A percentile compares a stretch with the other conserved stretches of the same genome.
Conservation (phyloP, 2,888 invertebrate genomes). For the Polyommatus icarus region DNA sequence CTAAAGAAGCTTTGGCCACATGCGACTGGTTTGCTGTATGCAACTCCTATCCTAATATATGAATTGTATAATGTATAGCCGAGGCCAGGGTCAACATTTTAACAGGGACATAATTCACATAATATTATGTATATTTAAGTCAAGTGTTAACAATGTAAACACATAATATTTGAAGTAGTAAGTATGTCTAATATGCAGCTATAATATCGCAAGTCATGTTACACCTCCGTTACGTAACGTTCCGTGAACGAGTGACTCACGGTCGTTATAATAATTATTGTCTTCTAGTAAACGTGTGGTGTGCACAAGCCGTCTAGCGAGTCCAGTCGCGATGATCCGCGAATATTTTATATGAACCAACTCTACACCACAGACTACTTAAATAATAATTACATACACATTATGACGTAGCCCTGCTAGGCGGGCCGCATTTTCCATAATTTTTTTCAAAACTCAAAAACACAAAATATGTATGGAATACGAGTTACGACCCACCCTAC, state of each 20-base stretch:
- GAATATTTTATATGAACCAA: too few relatives aligned
- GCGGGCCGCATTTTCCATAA: not conserved
- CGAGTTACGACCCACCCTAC: too few relatives aligned
- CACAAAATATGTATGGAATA: too few relatives aligned
- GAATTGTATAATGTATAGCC: too few relatives aligned
- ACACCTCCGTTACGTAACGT: conserved; percentile 13
- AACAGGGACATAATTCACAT: too few relatives aligned
- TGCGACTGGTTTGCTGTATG: too few relatives aligned
- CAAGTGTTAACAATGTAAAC: not conserved
- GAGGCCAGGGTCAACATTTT: too few relatives aligned
- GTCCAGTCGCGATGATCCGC: not conserved
- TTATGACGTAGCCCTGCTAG: not conserved
- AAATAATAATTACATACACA: not conserved
- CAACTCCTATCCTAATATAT: too few relatives aligned
- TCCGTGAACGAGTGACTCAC: conserved; percentile 4
- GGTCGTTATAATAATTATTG: not conserved
- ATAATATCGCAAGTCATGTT: conserved; percentile 25
- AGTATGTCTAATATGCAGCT: not conserved
- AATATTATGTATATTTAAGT: not conserved
- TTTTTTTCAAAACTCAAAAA: too few relatives aligned
- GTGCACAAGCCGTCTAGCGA: not conserved
- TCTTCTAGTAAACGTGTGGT: not conserved
- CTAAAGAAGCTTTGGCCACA: too few relatives aligned
- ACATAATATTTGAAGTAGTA: not conserved
- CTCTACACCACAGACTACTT: too few relatives aligned